These are phyloP conservation scores for Sparus aurata DNA, from an alignment of 2,797 vertebrate genomes.

Conservation along the genomic window DNA sequence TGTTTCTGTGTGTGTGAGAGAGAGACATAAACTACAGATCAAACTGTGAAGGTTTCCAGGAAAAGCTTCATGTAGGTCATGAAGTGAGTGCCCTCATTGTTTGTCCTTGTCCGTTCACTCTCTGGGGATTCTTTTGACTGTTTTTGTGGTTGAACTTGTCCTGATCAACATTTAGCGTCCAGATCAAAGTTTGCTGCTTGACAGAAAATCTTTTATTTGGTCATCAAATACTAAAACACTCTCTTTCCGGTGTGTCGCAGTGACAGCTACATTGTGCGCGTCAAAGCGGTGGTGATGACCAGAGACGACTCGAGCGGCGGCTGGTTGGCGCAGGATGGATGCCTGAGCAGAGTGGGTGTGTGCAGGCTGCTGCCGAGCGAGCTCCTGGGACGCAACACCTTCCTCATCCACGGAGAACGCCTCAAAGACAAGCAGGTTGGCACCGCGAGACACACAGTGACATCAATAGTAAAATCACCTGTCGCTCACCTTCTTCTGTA, in stretches of 20 bases:
- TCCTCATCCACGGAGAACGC: constrained; percentile 96
- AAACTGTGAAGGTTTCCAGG: no score
- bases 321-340: constrained; percentile 97
- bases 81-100: no score
- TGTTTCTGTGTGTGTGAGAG: no score
- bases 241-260: constrained; percentile 76
- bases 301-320: constrained; percentile 97
- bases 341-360: constrained; percentile 96
- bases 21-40: no score
- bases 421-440: constrained; percentile 96
- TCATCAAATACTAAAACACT: background rate
- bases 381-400: constrained; percentile 90
- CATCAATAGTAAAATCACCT: background rate
- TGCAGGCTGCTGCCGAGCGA: constrained; percentile 91
- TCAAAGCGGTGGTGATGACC: constrained; percentile 99
- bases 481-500: no score
- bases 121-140: background rate
- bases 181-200: no score
- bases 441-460: background rate
- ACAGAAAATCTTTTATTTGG: no score
- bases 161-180: background rate
- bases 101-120: no score
- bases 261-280: constrained; percentile 98
- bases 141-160: background rate
- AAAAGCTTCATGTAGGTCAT: no score